Base-by-base conservation (phyloP, 2,888 invertebrate species). In the Blastobasis adustella region DNA sequence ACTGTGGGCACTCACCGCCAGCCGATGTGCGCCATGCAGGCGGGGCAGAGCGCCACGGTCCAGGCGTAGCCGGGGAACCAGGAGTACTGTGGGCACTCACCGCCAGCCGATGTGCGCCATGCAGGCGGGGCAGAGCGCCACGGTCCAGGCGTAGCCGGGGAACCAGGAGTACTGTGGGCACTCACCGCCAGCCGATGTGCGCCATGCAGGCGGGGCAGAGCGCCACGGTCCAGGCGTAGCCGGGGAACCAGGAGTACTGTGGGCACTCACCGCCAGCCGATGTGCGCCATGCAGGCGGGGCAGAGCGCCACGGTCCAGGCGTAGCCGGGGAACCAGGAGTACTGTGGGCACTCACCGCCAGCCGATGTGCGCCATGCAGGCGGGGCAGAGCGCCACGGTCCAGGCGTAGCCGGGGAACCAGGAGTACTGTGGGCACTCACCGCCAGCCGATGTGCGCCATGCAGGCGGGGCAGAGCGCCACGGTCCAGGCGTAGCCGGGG, bases 61-160 rank as follows among this genome's bases (percentile, higher is more conserved):
- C 89, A 89, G 36, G 69, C 48, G 81, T 89, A 89, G 40, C 89
- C 88, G 8, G 89, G 89, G 79, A 88, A 89, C 89, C 89, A 89
- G 42, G 82, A 80, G 80, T 72, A 89, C 67, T 87, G 79, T 23
- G 23, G 36, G 3, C 5, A 49, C 52, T 37, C 43, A 74, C 75
- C 69, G 66, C 87, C 88, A 88, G 57, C 88, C 88, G 39, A 87
- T 64, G 65, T 87, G 88, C 49, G 70, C 58, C 57, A 51, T 54
- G 72, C 89, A 89, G 49, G 54, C 45, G 54, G 58, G 60, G 63
- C 88, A 88, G 45, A 71, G 58, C 51, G 74, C 73, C 56, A 83
- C 62, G 65, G 75, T 79, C 89, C 89, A 89, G 36, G 69, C 48
- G 81, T 89, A 89, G 40, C 89, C 88, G 8, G 89, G 89, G 79